phyloP scores from a whole-genome alignment of 1,140 invertebrate genomes.

The Drosophila paulistorum region DNA sequence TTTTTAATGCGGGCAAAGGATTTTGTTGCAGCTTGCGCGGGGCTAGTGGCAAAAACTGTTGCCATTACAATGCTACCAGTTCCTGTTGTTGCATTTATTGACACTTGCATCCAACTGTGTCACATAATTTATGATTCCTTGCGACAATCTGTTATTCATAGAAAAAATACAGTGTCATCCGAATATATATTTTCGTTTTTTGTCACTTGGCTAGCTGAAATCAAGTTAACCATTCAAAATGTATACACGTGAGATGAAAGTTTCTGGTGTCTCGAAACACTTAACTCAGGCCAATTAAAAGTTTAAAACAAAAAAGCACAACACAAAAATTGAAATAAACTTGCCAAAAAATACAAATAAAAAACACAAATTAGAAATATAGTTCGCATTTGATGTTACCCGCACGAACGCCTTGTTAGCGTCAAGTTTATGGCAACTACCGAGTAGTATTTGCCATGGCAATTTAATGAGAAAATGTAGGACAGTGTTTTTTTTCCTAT shows the following conservation, averaged over 20 bases:
- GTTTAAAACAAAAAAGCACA: conserved; percentile 54
- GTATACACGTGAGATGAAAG: conserved; percentile 1
- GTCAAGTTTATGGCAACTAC: conserved; percentile 71
- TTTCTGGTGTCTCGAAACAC: conserved; percentile 45
- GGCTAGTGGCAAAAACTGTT: conserved; percentile 33
- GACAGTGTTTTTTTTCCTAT: conserved; percentile 45
- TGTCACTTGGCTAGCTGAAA: conserved; percentile 32
- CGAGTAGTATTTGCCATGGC: conserved; percentile 68
- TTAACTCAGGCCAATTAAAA: conserved; percentile 75
- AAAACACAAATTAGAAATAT: conserved; percentile 6
- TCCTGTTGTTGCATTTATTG: conserved; percentile 63
- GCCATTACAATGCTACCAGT: conserved; percentile 41
- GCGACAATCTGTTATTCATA: conserved; percentile 8
- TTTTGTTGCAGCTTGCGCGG: not conserved
- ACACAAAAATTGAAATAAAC: conserved; percentile 15
- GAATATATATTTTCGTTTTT: conserved; percentile 18
- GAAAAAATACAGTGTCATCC: conserved; percentile 11
- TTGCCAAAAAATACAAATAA: conserved; percentile 48
- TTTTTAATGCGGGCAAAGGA: conserved; percentile 51
- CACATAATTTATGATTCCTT: conserved; percentile 60
- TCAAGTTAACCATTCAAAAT: conserved; percentile 24
- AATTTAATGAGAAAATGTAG: conserved; percentile 81
- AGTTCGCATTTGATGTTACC: conserved; percentile 51
- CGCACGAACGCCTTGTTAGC: conserved; percentile 73
- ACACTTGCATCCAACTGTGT: conserved; percentile 63